phyloP scores from a whole-genome alignment of 2,888 invertebrate species.

The Mimumesa dahlbomi region DNA sequence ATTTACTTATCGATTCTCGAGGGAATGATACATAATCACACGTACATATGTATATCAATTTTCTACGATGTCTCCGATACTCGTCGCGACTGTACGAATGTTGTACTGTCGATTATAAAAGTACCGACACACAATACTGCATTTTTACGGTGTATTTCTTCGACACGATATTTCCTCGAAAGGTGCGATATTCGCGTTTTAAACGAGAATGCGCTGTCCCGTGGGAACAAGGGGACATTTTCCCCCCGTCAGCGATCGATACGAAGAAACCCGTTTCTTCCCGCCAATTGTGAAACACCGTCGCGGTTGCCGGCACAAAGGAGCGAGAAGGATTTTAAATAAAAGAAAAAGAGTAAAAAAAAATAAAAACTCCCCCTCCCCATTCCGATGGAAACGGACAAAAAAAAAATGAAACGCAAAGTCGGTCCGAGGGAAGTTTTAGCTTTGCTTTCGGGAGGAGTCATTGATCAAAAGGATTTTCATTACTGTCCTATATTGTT shows the following conservation, averaged over 20 bases:
- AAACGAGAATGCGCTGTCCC: no score
- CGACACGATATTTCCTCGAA: neutral
- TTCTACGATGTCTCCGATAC: no score
- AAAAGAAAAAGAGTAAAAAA: neutral
- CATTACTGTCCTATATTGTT: conserved; percentile 69
- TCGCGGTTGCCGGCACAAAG: conserved; percentile 6
- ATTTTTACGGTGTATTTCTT: no score
- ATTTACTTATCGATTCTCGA: no score
- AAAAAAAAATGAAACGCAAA: conserved; percentile 1
- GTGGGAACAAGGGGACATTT: no score
- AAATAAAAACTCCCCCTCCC: neutral
- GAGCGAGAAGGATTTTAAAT: neutral
- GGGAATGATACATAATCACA: no score
- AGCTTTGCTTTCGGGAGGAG: conserved; percentile 30
- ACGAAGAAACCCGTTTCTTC: neutral
- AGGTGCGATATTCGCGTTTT: neutral
- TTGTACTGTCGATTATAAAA: no score
- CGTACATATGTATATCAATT: no score
- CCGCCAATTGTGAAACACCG: neutral
- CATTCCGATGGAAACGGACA: conserved; percentile 1
- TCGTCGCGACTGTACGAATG: no score
- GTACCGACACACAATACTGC: no score
- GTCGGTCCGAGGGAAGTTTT: conserved; percentile 14
- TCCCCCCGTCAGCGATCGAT: conserved; percentile 35
- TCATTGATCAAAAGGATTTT: conserved; percentile 59